Evolutionary conservation across 2,797 vertebrate genomes (phyloP).

Genomic region (Trachops cirrhosus): DNA sequence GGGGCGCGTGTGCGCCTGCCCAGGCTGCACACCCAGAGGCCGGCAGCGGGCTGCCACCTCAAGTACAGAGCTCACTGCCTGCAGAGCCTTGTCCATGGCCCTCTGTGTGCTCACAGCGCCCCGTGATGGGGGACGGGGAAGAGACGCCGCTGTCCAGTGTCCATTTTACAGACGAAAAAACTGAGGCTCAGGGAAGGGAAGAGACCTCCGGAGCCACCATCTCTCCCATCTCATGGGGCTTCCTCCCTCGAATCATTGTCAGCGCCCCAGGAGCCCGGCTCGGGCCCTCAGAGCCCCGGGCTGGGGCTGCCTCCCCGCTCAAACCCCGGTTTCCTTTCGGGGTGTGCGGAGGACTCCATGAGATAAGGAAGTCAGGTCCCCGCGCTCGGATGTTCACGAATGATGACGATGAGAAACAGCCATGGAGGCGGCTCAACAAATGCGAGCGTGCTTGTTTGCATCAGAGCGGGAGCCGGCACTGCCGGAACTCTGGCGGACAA

Average conservation of each 20-base stretch:
- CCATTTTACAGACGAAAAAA: neutral
- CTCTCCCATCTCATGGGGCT: neutral
- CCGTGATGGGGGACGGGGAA: neutral
- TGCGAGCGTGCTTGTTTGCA: rapidly evolving
- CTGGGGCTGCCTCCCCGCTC: rapidly evolving
- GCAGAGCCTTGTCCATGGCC: neutral
- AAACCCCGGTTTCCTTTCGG: rapidly evolving
- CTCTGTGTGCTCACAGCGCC: neutral
- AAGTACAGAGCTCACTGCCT: rapidly evolving
- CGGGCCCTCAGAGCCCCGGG: neutral
- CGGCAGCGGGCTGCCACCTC: too few species aligned
- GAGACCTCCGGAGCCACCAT: rapidly evolving
- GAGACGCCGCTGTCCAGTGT: neutral
- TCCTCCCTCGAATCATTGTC: rapidly evolving
- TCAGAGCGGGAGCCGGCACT: rapidly evolving
- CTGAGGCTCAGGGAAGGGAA: neutral
- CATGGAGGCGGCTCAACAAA: rapidly evolving
- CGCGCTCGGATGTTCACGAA: rapidly evolving
- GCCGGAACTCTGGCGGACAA: neutral
- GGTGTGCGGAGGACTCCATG: rapidly evolving
- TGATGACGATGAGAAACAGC: rapidly evolving
- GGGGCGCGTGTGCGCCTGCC: neutral
- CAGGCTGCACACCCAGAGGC: neutral
- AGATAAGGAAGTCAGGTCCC: neutral
- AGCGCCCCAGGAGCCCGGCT: rapidly evolving